Base-by-base conservation (phyloP, 2,797 vertebrate species). In the Poecilia velifera region DNA sequence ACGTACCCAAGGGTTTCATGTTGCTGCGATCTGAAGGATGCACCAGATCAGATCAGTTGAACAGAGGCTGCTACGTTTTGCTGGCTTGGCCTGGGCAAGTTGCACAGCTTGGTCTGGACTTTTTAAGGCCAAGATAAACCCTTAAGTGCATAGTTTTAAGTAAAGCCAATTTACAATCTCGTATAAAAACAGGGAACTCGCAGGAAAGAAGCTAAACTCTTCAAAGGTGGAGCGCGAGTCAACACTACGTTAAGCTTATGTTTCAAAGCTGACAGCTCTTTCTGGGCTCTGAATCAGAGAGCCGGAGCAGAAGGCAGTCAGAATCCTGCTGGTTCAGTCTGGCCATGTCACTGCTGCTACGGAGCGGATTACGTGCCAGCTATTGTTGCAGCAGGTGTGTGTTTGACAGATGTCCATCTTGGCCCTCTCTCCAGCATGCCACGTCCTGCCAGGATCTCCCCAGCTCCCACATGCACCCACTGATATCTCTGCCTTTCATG, bases 381-480 rank as follows among this genome's bases (percentile, higher is more conserved):
- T 36, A 81, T 78, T 76, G 80, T 22, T 79, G 31, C 72, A 70
- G 83, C 78, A 82, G 74, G 39, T 88, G 84, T 88, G 80, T 79
- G 51, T 53, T 53, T 8, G 51, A 53, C 22, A 53, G 51, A 25
- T 49, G 12, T 75, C 79, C 78, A 73, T 84, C 75, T 76, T 84
- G 81, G 76, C 77, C 66, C 84, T 77, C 78, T 77, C 74, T 68
- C 72, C 12, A 55, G 82, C 86, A 90, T 74, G 53, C 84, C 83
- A 81, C 82, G 81, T 87, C 89, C 84, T 86, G 79, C 86, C 79
- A 88, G 57, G 75, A 78, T 91, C 74, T 72, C 85, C 82, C 92
- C 90, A 87, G 86, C 77, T 83, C 28, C 85, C 90, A 78, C 75
- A 82, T 72, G 70, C 81, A 86, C 82, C 82, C 80, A 79, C 70